Evolutionary conservation across 2,113 vertebrate genomes (phyloP), one percentile per base, ranked within the genome.

Genomic region (Chloropsis cyanopogon): DNA sequence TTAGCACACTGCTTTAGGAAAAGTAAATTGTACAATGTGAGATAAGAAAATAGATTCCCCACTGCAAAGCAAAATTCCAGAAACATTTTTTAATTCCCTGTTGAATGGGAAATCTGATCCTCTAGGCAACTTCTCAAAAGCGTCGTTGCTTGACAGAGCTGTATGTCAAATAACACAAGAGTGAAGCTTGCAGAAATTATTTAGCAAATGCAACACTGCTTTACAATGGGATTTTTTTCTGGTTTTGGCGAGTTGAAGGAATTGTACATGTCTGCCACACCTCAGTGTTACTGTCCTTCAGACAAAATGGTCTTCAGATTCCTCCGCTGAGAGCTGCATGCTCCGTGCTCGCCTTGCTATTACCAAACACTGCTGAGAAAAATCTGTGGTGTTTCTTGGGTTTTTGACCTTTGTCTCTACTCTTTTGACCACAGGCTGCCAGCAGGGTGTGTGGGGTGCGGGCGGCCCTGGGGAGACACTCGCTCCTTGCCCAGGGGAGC

Each of bases 21-120:
- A 97, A 96, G 96, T 94, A 96, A 97, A 96, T 96, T 92, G 94
- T 96, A 97, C 93, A 96, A 90, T 71, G 94, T 96, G 93, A 96
- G 94, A 96, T 95, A 96, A 96, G 92, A 96, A 95, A 96, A 88
- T 86, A 96, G 94, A 96, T 97, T 96, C 95, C 86, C 17, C 39
- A 81, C 94, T 96, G 93, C 95, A 96, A 94, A 96, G 95, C 85
- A 96, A 88, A 91, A 97, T 96, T 97, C 93, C 95, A 96, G 94
- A 95, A 96, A 96, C 92, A 90, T 96, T 92, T 94, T 94, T 97
- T 83, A 95, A 97, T 94, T 97, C 94, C 93, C 94, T 25, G 37
- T 52, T 95, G 95, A 95, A 95, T 83, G 86, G 86, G 88, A 90
- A 95, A 96, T 93, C 82, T 95, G 92, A 96, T 96, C 83, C 88